Conservation (phyloP, 1,140 invertebrate species). For the Tetranychus cinnabarinus region DNA sequence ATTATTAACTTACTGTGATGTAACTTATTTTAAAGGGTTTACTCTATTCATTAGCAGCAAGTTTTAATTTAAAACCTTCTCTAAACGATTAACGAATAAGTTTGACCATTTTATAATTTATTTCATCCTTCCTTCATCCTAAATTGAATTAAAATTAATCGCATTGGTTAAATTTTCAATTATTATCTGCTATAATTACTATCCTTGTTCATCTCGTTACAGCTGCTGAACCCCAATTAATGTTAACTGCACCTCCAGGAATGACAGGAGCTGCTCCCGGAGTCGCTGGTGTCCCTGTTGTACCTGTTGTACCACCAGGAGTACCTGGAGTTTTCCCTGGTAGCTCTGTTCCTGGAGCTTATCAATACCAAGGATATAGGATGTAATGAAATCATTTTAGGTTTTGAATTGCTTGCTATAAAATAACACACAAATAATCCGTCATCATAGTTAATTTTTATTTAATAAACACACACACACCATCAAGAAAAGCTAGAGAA, state of each 20-base stretch:
- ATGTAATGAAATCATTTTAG: no score
- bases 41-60: no score
- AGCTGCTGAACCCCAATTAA: constrained; percentile 64
- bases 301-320: constrained; percentile 1
- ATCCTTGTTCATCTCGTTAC: constrained; percentile 10
- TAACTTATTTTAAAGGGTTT: no score
- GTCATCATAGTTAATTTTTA: no score
- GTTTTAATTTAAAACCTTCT: background rate
- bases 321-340: background rate
- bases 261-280: constrained; percentile 26
- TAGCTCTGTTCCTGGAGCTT: no score
- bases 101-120: background rate
- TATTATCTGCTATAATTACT: background rate
- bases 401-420: no score
- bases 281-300: background rate
- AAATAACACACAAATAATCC: no score
- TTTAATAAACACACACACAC: no score
- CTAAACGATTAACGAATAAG: background rate
- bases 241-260: constrained; percentile 73
- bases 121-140: no score
- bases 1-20: no score
- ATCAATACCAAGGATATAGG: no score
- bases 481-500: no score
- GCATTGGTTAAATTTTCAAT: background rate
- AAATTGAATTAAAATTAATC: background rate